Base-by-base conservation (phyloP, 2,888 invertebrate genomes). In the Sarcophaga caerulescens region DNA sequence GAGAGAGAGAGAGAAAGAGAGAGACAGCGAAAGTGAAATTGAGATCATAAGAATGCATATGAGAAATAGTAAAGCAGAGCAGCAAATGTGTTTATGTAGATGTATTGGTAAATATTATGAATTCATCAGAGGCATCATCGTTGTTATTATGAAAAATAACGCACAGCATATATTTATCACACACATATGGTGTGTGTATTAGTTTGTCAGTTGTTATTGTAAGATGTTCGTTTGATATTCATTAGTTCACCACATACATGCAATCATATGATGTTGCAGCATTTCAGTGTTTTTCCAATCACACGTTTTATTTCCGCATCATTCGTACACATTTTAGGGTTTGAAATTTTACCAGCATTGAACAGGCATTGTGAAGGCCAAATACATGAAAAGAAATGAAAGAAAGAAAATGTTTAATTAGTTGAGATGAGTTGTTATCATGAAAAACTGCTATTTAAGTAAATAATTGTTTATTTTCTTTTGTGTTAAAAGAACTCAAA, bases 71-170 rank as follows among this genome's bases (percentile, higher is more conserved):
- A 52, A 2, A 14, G 4, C 47, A 47, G 3, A 52, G 17, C 1
- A 52, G 52, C 17, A 12, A 52, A 17, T 12, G 47, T 14, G 47
- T 47, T 4, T 47, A 47, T 47, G 52, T 5, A 52, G 12, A 2
- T n/a, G 25, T 75, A 19, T 35, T 17, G 17, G 35, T 62, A 79
- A 79, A 85, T 82, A 79, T 75, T 71, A 82, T 76, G 71, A 71
- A 57, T 79, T 70, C 52, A 52, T 52, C 14, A 14, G 5, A 52
- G 17, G 52, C 17, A 52, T 52, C 52, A 3, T 12, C 17, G 17
- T 52, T 14, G 17, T 52, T 52, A 52, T 52, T 52, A 52, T 52
- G 52, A 52, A 14, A 52, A 52, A 52, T 14, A 52, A 52, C 52
- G 17, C 17, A 17, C 17, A 17, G 14, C 52, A 52, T 14, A 52